Evolutionary conservation across 2,888 invertebrate genomes (phyloP).

Genomic region (Melanotus villosus): DNA sequence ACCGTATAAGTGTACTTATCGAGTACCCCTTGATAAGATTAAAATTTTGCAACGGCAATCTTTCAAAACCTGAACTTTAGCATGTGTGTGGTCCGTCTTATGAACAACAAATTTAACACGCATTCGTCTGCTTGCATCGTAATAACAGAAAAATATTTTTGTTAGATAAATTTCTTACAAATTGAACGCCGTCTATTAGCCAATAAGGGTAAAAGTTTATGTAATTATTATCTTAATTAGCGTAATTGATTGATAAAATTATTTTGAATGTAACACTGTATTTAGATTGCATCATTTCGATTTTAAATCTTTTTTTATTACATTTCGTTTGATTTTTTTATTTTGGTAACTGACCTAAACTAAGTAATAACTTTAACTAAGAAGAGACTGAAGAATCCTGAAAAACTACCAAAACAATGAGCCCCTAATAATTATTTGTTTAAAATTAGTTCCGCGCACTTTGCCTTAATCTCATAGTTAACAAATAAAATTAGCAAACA

Average conservation of each 20-base stretch:
- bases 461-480: too few species aligned
- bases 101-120: conserved; percentile 1
- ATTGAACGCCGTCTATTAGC: not conserved
- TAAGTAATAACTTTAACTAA: too few species aligned
- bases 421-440: too few species aligned
- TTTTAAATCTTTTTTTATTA: not conserved
- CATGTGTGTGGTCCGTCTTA: conserved; percentile 13
- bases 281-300: conserved; percentile 13
- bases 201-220: not conserved
- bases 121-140: not conserved
- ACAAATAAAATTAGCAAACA: too few species aligned
- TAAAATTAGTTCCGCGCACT: too few species aligned
- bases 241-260: conserved; percentile 20
- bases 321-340: not conserved
- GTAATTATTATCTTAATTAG: conserved; percentile 10
- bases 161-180: conserved; percentile 10
- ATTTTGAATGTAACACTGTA: conserved; percentile 10
- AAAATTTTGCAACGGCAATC: conserved; percentile 5
- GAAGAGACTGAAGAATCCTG: too few species aligned
- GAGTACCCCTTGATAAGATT: not conserved
- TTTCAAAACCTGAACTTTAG: conserved; percentile 3
- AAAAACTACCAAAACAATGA: too few species aligned
- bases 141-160: conserved; percentile 7
- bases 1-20: too few species aligned
- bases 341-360: too few species aligned